Conservation (phyloP, 2,113 vertebrate genomes). For the Microtus ochrogaster region DNA sequence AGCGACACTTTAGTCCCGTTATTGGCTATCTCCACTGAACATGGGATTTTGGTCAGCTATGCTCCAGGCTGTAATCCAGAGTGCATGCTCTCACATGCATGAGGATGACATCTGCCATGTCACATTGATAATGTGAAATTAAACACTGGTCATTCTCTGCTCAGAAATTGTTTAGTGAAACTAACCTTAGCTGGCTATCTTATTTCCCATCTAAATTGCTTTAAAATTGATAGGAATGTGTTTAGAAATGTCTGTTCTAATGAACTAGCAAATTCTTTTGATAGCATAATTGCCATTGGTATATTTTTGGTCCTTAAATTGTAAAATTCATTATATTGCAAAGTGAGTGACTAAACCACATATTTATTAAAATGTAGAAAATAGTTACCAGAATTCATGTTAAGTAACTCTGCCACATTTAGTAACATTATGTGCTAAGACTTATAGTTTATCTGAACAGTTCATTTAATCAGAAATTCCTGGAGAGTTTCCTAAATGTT, state of each 20-base stretch:
- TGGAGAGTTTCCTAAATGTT: not conserved
- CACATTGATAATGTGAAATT: conserved; percentile 27
- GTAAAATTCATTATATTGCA: not conserved
- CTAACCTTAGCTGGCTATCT: not conserved
- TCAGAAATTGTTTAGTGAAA: conserved; percentile 38
- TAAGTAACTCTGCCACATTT: not conserved
- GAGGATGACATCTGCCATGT: not conserved
- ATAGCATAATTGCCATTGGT: conserved; percentile 8
- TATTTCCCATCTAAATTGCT: conserved; percentile 56
- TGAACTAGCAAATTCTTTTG: conserved; percentile 18
- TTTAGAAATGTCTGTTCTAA: conserved; percentile 44
- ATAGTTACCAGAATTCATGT: not conserved
- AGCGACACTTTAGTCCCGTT: not conserved
- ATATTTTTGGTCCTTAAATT: conserved; percentile 6
- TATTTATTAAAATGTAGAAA: conserved; percentile 28
- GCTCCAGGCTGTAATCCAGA: not conserved
- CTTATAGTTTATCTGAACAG: not conserved
- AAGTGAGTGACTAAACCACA: not conserved
- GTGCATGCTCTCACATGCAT: not conserved
- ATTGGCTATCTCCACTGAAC: not conserved
- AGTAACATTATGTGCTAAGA: conserved; percentile 1
- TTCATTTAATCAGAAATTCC: conserved; percentile 12
- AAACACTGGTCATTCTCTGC: conserved; percentile 14
- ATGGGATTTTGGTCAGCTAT: not conserved
- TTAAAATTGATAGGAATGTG: conserved; percentile 22